Evolutionary conservation across 2,113 vertebrate genomes (phyloP).

Genomic region (Toxotes jaculatrix): DNA sequence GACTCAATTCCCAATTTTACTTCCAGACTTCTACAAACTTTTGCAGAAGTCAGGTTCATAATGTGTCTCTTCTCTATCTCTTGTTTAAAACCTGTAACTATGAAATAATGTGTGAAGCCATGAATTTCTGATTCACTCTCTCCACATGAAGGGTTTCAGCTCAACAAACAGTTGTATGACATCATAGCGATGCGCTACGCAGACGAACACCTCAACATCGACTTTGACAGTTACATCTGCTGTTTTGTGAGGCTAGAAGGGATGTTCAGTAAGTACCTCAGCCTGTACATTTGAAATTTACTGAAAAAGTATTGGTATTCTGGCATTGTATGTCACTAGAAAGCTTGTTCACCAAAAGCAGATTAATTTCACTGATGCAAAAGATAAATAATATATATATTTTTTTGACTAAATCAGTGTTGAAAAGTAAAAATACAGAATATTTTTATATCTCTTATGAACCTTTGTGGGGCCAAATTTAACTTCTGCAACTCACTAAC

Average conservation of each 20-base stretch:
- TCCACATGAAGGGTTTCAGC: slow-evolving; percentile 88
- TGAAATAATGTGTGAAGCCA: too few species aligned
- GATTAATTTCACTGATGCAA: too few species aligned
- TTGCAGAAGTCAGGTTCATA: neutral
- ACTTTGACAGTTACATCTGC: slow-evolving; percentile 98
- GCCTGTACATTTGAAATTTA: neutral
- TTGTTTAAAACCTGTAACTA: too few species aligned
- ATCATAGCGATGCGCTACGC: slow-evolving; percentile 98
- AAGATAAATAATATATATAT: too few species aligned
- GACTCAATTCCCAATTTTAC: neutral
- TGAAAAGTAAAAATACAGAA: too few species aligned
- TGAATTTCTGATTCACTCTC: neutral
- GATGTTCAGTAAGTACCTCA: slow-evolving; percentile 94
- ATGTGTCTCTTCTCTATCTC: too few species aligned
- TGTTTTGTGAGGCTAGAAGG: slow-evolving; percentile 97
- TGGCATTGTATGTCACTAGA: neutral
- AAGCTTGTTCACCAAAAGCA: neutral
- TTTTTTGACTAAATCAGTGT: too few species aligned
- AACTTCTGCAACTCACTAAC: too few species aligned
- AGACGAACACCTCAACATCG: slow-evolving; percentile 91
- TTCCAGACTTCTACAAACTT: too few species aligned
- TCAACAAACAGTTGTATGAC: slow-evolving; percentile 96
- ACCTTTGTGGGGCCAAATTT: too few species aligned
- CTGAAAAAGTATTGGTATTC: too few species aligned
- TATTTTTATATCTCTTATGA: too few species aligned